Evolutionary conservation across 2,888 invertebrate species (phyloP), one percentile per base, ranked within the genome.

Genomic region (Clivina fossor): DNA sequence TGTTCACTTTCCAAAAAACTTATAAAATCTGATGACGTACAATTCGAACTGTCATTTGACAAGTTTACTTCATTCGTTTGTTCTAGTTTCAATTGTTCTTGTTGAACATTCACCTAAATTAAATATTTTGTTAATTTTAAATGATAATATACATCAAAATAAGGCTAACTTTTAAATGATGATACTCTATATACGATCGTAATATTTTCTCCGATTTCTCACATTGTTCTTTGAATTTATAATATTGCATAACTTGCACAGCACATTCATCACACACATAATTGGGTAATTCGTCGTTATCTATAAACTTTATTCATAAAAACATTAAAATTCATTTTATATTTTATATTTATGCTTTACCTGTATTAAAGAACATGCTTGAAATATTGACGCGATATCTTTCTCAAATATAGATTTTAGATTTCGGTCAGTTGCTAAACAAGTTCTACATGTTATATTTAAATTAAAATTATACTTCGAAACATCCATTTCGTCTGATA

Each of bases 141-240:
- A n/a, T n/a, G n/a, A n/a, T n/a, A n/a, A n/a, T n/a, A n/a, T n/a
- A n/a, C n/a, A n/a, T n/a, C n/a, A n/a, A n/a, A n/a, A n/a, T n/a
- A n/a, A n/a, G n/a, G n/a, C n/a, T 22, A 28, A 53, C 33, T 16
- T 50, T 57, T 38, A 50, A 44, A 15, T 35, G 40, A 33, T 59
- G 44, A 44, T 56, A 9, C 32, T 50, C 40, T 38, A 59, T 20
- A 19, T 41, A 58, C 20, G 55, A 58, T 49, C 60, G 46, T 19
- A 65, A 57, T 18, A 60, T 59, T 3, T 40, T 51, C 32, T 66
- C 56, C 1, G 67, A 65, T 35, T 62, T 56, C 54, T 61, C 53
- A 59, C 69, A 69, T 48, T 63, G 58, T 33, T 64, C 58, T 59
- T 66, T 67, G 55, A 69, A 66, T 26, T 62, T 62, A 30, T 62